Evolutionary conservation across 2,888 invertebrate genomes (phyloP).

Genomic region (Pollenia labialis): DNA sequence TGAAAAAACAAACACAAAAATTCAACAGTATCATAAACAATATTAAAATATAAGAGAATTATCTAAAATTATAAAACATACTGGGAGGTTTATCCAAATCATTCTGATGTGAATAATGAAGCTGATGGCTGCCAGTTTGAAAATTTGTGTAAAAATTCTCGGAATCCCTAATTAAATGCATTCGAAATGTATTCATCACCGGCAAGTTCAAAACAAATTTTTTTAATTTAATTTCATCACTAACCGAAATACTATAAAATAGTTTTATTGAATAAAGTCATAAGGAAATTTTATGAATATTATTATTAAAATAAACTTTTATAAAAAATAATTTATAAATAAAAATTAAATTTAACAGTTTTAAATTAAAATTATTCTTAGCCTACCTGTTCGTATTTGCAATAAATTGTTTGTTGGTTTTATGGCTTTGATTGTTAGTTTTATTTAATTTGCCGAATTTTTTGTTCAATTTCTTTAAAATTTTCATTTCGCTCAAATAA

Average conservation of each 20-base stretch:
- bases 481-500: slow-evolving; percentile 53
- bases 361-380: neutral
- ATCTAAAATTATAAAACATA: slow-evolving; percentile 35
- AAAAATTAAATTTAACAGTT: too few species aligned
- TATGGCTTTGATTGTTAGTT: neutral
- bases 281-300: neutral
- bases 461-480: slow-evolving; percentile 56
- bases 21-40: neutral
- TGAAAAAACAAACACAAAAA: slow-evolving; percentile 51
- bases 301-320: too few species aligned
- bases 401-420: neutral
- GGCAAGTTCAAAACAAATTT: slow-evolving; percentile 42
- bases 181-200: slow-evolving; percentile 47
- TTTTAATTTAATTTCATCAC: slow-evolving; percentile 37
- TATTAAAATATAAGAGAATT: slow-evolving; percentile 23
- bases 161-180: slow-evolving; percentile 55
- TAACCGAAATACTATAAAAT: slow-evolving; percentile 2
- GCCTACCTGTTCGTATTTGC: slow-evolving; percentile 45
- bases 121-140: neutral
- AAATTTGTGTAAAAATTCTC: slow-evolving; percentile 20
- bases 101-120: neutral
- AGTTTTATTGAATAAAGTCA: neutral
- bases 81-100: slow-evolving; percentile 62
- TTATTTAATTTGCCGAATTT: slow-evolving; percentile 38
- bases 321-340: too few species aligned